phyloP scores from a whole-genome alignment of 2,797 vertebrate genomes.

The Enteromius treurensis region DNA sequence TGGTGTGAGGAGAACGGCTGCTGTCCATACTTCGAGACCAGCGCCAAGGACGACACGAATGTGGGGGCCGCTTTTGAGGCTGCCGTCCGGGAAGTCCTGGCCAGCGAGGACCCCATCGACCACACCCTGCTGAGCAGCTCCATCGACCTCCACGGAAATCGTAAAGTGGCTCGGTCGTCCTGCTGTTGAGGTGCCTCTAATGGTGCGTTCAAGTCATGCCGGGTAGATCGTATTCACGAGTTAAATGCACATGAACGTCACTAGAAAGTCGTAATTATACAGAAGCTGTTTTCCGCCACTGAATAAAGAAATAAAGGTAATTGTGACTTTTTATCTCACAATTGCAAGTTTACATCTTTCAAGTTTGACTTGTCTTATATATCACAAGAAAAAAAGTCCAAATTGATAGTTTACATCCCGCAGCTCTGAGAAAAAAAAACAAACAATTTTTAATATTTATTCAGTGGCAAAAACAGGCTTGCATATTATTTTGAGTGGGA shows the following conservation, averaged over 20 bases:
- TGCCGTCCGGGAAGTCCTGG: constrained; percentile 92
- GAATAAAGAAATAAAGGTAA: not conserved
- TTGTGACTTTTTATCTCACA: not conserved
- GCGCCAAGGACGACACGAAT: constrained; percentile 97
- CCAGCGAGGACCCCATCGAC: constrained; percentile 90
- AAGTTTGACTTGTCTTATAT: no score
- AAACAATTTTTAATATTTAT: not conserved
- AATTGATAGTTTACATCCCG: no score
- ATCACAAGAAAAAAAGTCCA: no score
- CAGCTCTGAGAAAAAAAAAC: no score
- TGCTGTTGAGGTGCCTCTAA: constrained; percentile 82
- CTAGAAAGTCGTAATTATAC: not conserved
- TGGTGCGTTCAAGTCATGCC: not conserved
- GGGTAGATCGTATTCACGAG: not conserved
- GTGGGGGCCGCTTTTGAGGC: constrained; percentile 94
- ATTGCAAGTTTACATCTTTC: no score
- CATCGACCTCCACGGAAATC: constrained; percentile 89
- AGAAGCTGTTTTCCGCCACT: not conserved
- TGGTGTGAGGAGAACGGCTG: constrained; percentile 94
- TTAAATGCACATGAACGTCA: not conserved
- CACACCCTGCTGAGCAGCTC: constrained; percentile 89
- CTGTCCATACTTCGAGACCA: constrained; percentile 96
- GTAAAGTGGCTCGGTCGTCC: constrained; percentile 84
- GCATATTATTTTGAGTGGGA: not conserved
- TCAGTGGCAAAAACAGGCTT: not conserved